Percentiles rank a stretch among this genome's conserved stretches.
These are phyloP conservation scores for Octopus bimaculoides DNA, from an alignment of 1,140 invertebrate species.

Conservation along the genomic window DNA sequence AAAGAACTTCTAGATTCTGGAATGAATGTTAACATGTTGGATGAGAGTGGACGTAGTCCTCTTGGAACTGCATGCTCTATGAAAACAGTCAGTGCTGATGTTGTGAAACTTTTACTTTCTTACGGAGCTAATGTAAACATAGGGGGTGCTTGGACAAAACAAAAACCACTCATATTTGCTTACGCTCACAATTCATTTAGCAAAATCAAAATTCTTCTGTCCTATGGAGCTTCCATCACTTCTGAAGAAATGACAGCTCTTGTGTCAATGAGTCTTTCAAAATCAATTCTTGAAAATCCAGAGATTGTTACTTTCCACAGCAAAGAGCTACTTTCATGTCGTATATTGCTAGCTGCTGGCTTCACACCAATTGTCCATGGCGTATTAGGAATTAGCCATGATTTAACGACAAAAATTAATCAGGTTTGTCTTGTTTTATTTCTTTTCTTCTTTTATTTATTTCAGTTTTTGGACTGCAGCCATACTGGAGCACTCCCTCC, in stretches of 20 bases:
- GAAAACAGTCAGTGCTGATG: constrained; percentile 29
- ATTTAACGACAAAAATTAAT: constrained; percentile 35
- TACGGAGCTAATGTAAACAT: constrained; percentile 48
- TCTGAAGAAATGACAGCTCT: constrained; percentile 48
- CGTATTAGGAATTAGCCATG: constrained; percentile 11
- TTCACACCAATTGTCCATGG: constrained; percentile 34
- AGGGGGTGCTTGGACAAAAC: constrained; percentile 46
- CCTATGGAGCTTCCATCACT: constrained; percentile 44
- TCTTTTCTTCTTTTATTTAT: background rate
- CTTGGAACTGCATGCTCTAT: constrained; percentile 45
- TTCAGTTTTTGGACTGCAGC: background rate
- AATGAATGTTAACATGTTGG: constrained; percentile 50
- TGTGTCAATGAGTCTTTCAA: constrained; percentile 45
- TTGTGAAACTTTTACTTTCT: constrained; percentile 42
- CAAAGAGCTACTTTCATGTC: constrained; percentile 47
- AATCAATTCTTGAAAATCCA: constrained; percentile 48
- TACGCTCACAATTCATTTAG: constrained; percentile 50
- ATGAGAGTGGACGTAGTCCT: constrained; percentile 46
- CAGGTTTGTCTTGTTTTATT: constrained; percentile 22
- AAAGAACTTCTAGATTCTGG: constrained; percentile 41
- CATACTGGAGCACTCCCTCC: too few species aligned
- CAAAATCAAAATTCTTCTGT: constrained; percentile 45
- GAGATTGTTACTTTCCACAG: constrained; percentile 45
- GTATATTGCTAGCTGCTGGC: constrained; percentile 43
- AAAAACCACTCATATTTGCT: constrained; percentile 48